Evolutionary conservation across 2,113 vertebrate species (phyloP).

Genomic region (Rousettus leschenaultii): DNA sequence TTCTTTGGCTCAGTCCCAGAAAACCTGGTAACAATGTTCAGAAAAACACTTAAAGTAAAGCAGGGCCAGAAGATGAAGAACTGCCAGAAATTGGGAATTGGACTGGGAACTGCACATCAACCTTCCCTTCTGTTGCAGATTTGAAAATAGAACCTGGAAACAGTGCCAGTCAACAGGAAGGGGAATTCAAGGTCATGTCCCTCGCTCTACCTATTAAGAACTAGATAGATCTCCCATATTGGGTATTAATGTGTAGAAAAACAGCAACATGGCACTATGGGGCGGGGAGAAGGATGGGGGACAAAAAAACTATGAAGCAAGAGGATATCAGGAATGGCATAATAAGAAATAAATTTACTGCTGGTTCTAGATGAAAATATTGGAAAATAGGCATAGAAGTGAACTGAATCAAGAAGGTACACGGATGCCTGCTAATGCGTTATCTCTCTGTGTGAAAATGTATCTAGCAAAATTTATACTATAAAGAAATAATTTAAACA

Average conservation of each 20-base stretch:
- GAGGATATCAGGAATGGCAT: not conserved
- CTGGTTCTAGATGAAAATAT: not conserved
- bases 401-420: not conserved
- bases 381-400: not conserved
- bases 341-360: not conserved
- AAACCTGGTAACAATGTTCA: slow-evolving; percentile 56
- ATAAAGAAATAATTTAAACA: not conserved
- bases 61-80: slow-evolving; percentile 45
- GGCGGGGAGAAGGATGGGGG: too few species aligned
- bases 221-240: not conserved
- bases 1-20: slow-evolving; percentile 28
- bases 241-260: not conserved
- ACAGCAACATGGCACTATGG: not conserved
- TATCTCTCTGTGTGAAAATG: not conserved
- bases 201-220: not conserved
- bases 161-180: slow-evolving; percentile 13
- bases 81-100: slow-evolving; percentile 55
- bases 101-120: slow-evolving; percentile 3
- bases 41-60: slow-evolving; percentile 54
- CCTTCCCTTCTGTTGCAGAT: slow-evolving; percentile 54
- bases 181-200: slow-evolving; percentile 60
- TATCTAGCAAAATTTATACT: not conserved
- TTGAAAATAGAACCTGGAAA: slow-evolving; percentile 70
- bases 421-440: not conserved
- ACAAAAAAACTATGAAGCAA: not conserved